A percentile compares a stretch with the other conserved stretches of the same genome.
Evolutionary conservation across 2,113 vertebrate genomes (phyloP).

Genomic region (Pseudolaguvia tuberculata): DNA sequence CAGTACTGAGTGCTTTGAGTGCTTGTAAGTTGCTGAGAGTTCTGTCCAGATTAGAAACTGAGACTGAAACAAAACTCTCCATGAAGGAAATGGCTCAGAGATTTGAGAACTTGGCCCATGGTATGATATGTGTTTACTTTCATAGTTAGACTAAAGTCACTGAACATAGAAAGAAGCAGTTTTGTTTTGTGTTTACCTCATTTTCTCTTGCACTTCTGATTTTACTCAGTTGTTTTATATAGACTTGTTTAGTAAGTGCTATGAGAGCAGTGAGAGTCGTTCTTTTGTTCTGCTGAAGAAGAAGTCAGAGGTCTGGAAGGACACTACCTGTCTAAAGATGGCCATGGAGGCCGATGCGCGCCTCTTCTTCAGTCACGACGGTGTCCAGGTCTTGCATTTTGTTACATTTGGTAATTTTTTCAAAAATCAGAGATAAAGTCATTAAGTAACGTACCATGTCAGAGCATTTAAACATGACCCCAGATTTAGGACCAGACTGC

Average conservation of each 20-base stretch:
- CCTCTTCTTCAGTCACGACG: conserved; percentile 83
- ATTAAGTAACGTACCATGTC: too few relatives aligned
- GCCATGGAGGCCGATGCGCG: conserved; percentile 77
- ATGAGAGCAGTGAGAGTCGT: conserved; percentile 72
- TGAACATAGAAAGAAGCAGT: neutral
- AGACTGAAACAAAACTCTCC: conserved; percentile 68
- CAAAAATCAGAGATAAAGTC: too few relatives aligned
- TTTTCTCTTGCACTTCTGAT: neutral
- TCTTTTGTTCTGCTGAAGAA: conserved; percentile 75
- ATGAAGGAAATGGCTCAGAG: conserved; percentile 76
- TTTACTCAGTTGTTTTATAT: neutral
- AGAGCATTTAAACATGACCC: too few relatives aligned
- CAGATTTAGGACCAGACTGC: too few relatives aligned
- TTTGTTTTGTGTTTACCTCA: neutral
- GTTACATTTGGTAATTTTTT: neutral
- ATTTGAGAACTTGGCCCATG: conserved; percentile 79
- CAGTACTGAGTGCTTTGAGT: conserved; percentile 76
- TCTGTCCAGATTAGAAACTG: conserved; percentile 72
- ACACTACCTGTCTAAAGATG: conserved; percentile 79
- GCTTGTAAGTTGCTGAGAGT: conserved; percentile 78
- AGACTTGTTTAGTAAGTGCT: conserved; percentile 80
- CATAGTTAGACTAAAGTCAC: too few relatives aligned
- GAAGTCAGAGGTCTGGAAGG: conserved; percentile 74
- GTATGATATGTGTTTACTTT: conserved; percentile 55
- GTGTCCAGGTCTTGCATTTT: conserved; percentile 71